Conservation (phyloP, 2,113 vertebrate genomes). For the Rhea pennata region DNA sequence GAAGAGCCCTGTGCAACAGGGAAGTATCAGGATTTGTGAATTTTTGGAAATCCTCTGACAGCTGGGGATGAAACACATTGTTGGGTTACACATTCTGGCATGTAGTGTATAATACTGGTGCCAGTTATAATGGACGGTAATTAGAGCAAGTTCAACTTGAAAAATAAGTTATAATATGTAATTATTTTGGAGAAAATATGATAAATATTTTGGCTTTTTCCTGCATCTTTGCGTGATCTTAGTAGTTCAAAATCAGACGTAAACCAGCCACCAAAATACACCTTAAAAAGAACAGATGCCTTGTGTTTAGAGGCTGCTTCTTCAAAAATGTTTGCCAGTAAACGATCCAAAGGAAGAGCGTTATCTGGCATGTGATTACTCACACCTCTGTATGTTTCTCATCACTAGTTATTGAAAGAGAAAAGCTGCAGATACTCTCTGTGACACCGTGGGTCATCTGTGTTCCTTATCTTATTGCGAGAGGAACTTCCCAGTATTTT, state of each 20-base stretch:
- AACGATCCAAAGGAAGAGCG: not conserved
- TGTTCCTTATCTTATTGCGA: slow-evolving; percentile 4
- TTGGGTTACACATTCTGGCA: accelerated
- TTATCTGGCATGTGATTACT: not conserved
- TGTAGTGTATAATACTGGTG: not conserved
- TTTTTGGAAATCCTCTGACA: not conserved
- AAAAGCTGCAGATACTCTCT: not conserved
- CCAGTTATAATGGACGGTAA: not conserved
- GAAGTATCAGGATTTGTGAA: not conserved
- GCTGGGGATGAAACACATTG: not conserved
- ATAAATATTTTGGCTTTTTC: not conserved
- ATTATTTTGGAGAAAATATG: not conserved
- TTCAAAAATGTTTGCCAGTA: not conserved
- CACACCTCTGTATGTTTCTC: not conserved
- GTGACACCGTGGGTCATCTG: not conserved
- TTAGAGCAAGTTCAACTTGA: not conserved
- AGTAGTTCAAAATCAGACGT: not conserved
- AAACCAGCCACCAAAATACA: not conserved
- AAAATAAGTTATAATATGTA: not conserved
- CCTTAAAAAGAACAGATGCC: not conserved
- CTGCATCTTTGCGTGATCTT: not conserved
- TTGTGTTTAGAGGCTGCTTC: not conserved
- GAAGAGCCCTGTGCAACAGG: not conserved
- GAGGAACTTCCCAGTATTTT: not conserved
- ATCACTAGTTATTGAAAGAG: not conserved